Percentiles rank a stretch among this genome's conserved stretches.
Conservation (phyloP, 2,113 vertebrate species). For the Nanorana parkeri region DNA sequence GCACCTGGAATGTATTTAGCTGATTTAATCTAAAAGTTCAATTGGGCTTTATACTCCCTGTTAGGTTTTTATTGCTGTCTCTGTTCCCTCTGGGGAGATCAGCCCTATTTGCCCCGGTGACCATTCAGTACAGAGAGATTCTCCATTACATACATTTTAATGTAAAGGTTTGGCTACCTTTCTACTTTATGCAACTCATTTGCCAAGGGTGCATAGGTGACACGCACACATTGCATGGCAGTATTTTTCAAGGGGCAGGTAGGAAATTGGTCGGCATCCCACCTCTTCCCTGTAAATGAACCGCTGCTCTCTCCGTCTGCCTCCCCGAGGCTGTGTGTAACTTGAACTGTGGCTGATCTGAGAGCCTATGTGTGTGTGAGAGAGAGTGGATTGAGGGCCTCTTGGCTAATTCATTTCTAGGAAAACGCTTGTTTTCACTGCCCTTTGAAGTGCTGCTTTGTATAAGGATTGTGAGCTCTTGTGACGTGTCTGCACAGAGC, state of each 20-base stretch:
- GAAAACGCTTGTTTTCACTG: conserved; percentile 52
- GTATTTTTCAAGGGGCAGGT: conserved; percentile 24
- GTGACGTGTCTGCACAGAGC: conserved; percentile 50
- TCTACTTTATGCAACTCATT: too few species aligned
- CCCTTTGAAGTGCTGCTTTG: conserved; percentile 57
- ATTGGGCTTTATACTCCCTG: too few species aligned
- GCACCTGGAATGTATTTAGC: too few species aligned
- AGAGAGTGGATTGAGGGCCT: conserved; percentile 23
- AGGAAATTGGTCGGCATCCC: conserved; percentile 6
- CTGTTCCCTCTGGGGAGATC: too few species aligned
- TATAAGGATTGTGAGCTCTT: conserved; percentile 37
- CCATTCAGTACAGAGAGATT: too few species aligned
- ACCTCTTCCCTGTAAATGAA: conserved; percentile 36
- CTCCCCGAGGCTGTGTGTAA: conserved; percentile 44
- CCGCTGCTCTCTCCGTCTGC: conserved; percentile 14
- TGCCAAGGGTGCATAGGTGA: not conserved
- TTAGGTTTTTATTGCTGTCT: too few species aligned
- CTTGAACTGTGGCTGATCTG: conserved; percentile 50
- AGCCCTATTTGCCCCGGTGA: too few species aligned
- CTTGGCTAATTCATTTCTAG: conserved; percentile 55
- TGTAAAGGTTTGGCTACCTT: too few species aligned
- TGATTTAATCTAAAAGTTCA: too few species aligned
- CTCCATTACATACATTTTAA: too few species aligned
- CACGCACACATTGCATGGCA: not conserved
- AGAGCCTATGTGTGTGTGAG: conserved; percentile 45